Evolutionary conservation across 1,140 invertebrate genomes (phyloP).

Genomic region (Ectropis grisescens): DNA sequence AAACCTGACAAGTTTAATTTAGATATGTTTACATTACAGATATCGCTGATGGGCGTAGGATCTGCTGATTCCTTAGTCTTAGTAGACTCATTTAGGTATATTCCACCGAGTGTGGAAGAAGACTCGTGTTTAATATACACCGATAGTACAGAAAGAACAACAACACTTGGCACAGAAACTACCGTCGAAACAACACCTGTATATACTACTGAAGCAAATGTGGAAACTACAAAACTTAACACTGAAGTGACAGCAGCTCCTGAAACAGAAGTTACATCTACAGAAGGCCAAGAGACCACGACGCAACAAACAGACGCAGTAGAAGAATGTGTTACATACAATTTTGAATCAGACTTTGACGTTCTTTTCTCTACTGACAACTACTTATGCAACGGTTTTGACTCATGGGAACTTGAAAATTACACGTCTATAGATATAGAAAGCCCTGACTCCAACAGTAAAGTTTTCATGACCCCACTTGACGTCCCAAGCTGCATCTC

Average conservation of each 20-base stretch:
- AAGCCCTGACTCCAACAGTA: conserved; percentile 7
- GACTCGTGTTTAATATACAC: conserved; percentile 22
- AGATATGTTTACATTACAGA: conserved; percentile 12
- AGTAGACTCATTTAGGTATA: conserved; percentile 28
- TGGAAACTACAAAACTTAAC: too few species aligned
- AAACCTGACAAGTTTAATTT: too few species aligned
- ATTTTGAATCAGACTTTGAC: conserved; percentile 6
- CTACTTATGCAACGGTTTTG: conserved; percentile 5
- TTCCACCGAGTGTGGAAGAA: conserved; percentile 12
- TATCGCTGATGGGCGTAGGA: conserved; percentile 18
- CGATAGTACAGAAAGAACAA: conserved; percentile 7
- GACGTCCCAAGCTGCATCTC: conserved; percentile 11
- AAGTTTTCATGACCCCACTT: conserved; percentile 5
- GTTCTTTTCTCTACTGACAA: conserved; percentile 2
- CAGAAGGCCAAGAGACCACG: conserved; percentile 1
- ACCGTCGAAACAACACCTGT: too few species aligned
- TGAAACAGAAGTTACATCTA: conserved; percentile 1
- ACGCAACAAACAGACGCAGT: not conserved
- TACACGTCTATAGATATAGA: conserved; percentile 8
- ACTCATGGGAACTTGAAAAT: conserved; percentile 9
- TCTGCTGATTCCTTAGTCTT: conserved; percentile 15
- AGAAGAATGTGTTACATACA: conserved; percentile 4
- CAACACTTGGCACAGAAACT: too few species aligned
- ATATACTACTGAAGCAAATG: too few species aligned
- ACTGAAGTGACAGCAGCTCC: too few species aligned